A percentile compares a stretch with the other conserved stretches of the same genome.
phyloP scores from a whole-genome alignment of 2,888 invertebrate genomes.

The Bellardia bayeri region DNA sequence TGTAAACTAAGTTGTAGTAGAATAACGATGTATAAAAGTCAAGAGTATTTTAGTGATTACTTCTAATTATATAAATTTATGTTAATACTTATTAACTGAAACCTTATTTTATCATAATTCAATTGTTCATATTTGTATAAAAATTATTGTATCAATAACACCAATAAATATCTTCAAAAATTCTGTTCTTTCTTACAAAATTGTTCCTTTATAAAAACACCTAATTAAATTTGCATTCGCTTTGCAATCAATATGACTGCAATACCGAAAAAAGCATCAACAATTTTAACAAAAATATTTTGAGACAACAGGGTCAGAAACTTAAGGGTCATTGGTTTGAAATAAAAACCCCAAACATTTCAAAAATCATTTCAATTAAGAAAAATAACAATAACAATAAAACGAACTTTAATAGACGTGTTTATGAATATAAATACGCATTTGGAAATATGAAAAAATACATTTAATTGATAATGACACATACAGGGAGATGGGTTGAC shows the following conservation, averaged over 20 bases:
- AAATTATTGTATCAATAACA: no score
- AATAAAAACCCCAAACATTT: conserved; percentile 63
- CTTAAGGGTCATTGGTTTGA: conserved; percentile 74
- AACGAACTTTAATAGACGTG: conserved; percentile 76
- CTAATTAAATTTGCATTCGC: conserved; percentile 60
- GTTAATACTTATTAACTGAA: no score
- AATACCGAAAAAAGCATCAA: conserved; percentile 57
- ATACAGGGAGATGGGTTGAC: conserved; percentile 37
- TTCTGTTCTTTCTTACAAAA: background rate
- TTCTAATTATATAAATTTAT: no score
- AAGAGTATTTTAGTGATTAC: no score
- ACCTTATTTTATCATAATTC: no score
- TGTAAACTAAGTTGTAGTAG: background rate
- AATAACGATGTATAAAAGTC: background rate
- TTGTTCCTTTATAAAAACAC: background rate
- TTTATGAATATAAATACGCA: conserved; percentile 67
- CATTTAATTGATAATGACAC: conserved; percentile 82
- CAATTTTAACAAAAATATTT: conserved; percentile 64
- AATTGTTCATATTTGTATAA: no score
- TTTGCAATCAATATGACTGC: conserved; percentile 68
- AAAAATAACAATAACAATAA: conserved; percentile 44
- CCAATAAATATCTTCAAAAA: no score
- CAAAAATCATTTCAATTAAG: conserved; percentile 69
- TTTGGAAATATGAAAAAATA: conserved; percentile 75
- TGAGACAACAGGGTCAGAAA: conserved; percentile 57